A percentile compares a stretch with the other conserved stretches of the same genome.
Evolutionary conservation across 2,113 vertebrate genomes (phyloP).

Genomic region (Clarias magur): DNA sequence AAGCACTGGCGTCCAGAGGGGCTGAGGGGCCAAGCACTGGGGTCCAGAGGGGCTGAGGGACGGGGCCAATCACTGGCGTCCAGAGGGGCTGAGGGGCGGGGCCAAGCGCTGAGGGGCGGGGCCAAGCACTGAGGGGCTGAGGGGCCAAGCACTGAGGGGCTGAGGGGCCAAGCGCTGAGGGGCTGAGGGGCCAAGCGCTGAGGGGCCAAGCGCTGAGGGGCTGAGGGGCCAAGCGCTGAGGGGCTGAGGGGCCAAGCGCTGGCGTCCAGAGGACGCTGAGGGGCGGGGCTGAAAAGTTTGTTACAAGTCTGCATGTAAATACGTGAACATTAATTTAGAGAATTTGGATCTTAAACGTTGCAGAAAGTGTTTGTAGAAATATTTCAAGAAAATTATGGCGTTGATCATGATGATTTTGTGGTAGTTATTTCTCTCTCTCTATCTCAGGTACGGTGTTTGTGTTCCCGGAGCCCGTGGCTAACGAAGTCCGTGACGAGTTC

Average conservation of each 20-base stretch:
- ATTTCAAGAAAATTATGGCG: too few relatives aligned
- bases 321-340: too few relatives aligned
- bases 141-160: background rate
- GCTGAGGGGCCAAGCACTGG: background rate
- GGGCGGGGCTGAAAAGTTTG: background rate
- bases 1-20: too few relatives aligned
- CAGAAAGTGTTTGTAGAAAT: too few relatives aligned
- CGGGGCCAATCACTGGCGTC: background rate
- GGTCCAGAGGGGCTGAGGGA: background rate
- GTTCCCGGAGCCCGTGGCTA: conserved; percentile 90
- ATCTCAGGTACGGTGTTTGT: conserved; percentile 88
- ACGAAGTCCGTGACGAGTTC: conserved; percentile 95
- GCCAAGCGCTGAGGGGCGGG: too few relatives aligned
- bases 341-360: too few relatives aligned
- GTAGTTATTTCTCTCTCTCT: background rate
- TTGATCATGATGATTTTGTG: too few relatives aligned
- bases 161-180: background rate
- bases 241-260: too few relatives aligned
- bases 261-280: background rate
- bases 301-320: background rate
- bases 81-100: too few relatives aligned
- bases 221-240: too few relatives aligned
- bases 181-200: background rate
- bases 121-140: too few relatives aligned
- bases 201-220: too few relatives aligned